phyloP scores from a whole-genome alignment of 2,113 vertebrate species.

The Alouatta palliata region DNA sequence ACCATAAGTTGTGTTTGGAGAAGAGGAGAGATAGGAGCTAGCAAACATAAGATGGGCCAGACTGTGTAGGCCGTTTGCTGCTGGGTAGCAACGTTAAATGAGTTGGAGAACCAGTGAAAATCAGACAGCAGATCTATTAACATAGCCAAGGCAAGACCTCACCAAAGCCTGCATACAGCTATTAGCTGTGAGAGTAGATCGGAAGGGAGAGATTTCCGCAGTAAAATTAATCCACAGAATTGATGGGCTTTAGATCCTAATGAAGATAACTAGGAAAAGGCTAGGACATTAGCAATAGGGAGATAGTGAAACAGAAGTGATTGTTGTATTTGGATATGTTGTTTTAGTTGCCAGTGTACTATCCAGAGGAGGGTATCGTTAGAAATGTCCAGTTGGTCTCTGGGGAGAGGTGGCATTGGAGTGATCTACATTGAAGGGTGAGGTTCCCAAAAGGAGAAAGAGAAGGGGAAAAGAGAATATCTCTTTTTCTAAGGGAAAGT shows the following conservation, averaged over 20 bases:
- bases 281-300: too few species aligned
- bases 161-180: not conserved
- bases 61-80: rapidly evolving
- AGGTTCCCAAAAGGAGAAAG: not conserved
- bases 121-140: not conserved
- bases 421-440: rapidly evolving
- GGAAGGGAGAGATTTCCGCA: not conserved
- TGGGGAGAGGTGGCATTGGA: not conserved
- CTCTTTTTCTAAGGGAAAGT: not conserved
- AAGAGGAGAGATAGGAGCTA: not conserved
- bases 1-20: rapidly evolving
- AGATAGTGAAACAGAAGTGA: not conserved
- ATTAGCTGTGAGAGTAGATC: not conserved
- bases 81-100: not conserved
- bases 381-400: not conserved
- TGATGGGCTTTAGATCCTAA: not conserved
- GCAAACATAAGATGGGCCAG: not conserved
- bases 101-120: not conserved
- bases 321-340: not conserved
- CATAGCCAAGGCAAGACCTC: not conserved
- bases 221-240: not conserved
- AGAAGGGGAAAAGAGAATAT: not conserved
- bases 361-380: not conserved
- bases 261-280: not conserved
- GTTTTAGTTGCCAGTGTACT: not conserved